A percentile compares a stretch with the other conserved stretches of the same genome.
phyloP scores from a whole-genome alignment of 1,140 invertebrate species.

The Macrostomum lignano region DNA sequence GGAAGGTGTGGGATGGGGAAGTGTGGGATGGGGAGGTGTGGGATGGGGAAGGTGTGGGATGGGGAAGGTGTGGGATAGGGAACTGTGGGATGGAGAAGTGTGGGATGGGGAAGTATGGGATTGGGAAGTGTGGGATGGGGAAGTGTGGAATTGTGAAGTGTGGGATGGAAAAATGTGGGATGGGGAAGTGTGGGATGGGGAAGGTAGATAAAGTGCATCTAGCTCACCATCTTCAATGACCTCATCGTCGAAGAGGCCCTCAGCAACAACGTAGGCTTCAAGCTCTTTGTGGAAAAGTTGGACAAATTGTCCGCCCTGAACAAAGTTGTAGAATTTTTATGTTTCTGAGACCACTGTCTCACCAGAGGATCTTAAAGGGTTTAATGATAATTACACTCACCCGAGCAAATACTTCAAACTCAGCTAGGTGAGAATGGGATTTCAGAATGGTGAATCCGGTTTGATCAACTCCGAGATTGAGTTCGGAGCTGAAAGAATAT shows the following conservation, averaged over 20 bases:
- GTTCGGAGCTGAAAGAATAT: slow-evolving; percentile 17
- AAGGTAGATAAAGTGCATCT: not conserved
- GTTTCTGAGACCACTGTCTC: no score
- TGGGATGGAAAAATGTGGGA: no score
- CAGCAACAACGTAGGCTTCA: slow-evolving; percentile 8
- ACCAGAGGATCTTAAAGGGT: no score
- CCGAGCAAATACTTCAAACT: slow-evolving; percentile 1
- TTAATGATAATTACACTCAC: slow-evolving; percentile 3
- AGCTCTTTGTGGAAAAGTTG: slow-evolving; percentile 9
- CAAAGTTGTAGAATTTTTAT: not conserved
- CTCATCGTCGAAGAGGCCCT: slow-evolving; percentile 9
- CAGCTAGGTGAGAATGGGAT: slow-evolving; percentile 8
- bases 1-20: no score
- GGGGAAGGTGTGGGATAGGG: no score
- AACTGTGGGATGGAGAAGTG: no score
- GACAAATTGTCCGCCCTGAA: slow-evolving; percentile 7
- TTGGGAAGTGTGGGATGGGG: no score
- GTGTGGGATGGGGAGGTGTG: no score
- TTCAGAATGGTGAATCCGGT: slow-evolving; percentile 18
- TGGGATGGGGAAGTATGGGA: no score
- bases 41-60: no score
- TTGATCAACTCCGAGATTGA: slow-evolving; percentile 17
- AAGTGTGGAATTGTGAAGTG: no score
- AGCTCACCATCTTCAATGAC: slow-evolving; percentile 8
- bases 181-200: slow-evolving; percentile 6